Base-by-base conservation (phyloP, 2,797 vertebrate species). In the Vireo griseus region DNA sequence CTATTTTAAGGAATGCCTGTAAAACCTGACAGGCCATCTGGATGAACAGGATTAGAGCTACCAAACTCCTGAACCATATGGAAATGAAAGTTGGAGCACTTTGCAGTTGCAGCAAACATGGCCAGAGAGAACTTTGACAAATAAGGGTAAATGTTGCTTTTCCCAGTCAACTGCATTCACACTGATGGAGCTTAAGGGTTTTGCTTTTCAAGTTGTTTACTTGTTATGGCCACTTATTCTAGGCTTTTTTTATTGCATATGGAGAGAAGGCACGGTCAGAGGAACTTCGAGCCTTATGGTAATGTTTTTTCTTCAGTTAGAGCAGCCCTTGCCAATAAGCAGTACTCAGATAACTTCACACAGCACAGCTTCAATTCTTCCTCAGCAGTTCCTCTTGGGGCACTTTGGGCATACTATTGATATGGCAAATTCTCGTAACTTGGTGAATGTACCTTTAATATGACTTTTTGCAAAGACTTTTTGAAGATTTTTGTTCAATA, bases 291-390 rank as follows among this genome's bases (percentile, higher is more conserved):
- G 61, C n/a, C 42, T 51, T 40, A 22, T 0, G 3, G 51, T 19
- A 33, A 11, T 22, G 26, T 51, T 82, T 72, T 90, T 31, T 26
- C 50, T 58, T 47, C 40, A 74, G 66, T 52, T 50, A 14, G 9
- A 44, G 59, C 54, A 72, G 69, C 31, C 39, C 42, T 72, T 1
- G 2, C 57, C 75, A 76, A 45, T 0, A 48, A 51, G 62, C 20
- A 13, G 18, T 10, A 10, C 20, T 54, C 0, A 0, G 20, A 13
- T 61, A 0, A 2, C 29, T 78, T 75, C 47, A 57, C 59, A n/a
- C 19, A 45, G 59, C 24, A 11, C 0, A 0, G 48, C 59, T 92
- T 82, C 19, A 0, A 4, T 58, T 85, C 58, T 2, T 4, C 62
- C 45, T 22, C 55, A 68, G 1, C 47, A 29, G 5, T 66, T 62